phyloP scores from a whole-genome alignment of 2,797 vertebrate species.

The Leuciscus waleckii region DNA sequence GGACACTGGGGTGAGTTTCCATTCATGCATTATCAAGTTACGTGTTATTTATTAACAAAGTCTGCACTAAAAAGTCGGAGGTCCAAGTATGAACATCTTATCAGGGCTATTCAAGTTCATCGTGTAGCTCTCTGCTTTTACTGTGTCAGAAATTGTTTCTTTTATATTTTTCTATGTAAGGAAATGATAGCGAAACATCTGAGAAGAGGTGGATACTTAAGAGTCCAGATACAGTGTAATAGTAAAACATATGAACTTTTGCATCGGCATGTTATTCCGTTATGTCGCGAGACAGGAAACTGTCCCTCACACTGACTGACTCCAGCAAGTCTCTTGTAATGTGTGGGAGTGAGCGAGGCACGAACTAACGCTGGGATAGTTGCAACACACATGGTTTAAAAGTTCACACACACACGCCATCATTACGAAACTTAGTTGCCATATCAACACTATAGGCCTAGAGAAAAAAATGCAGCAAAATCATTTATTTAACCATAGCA shows the following conservation, averaged over 20 bases:
- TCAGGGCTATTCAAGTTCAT: not conserved
- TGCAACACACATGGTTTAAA: too few species aligned
- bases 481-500: too few species aligned
- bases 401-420: too few species aligned
- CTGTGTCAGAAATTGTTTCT: not conserved
- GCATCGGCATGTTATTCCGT: not conserved
- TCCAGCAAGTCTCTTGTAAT: too few species aligned
- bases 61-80: not conserved
- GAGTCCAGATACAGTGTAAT: not conserved
- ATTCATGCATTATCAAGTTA: not conserved
- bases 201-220: not conserved
- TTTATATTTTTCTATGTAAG: not conserved
- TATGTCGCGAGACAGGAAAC: constrained; percentile 1
- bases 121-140: not conserved
- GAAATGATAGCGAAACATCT: not conserved
- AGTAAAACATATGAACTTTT: not conserved
- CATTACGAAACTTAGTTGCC: too few species aligned
- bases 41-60: not conserved
- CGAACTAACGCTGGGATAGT: too few species aligned
- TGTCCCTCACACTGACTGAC: not conserved
- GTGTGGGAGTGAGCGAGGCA: too few species aligned
- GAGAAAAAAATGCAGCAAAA: too few species aligned
- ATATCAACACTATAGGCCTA: too few species aligned
- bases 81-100: not conserved
- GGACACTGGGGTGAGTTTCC: not conserved